Percentiles rank a stretch among this genome's conserved stretches.
These are phyloP conservation scores for Scrobipalpa costella DNA, from an alignment of 2,888 invertebrate genomes.

Conservation along the genomic window DNA sequence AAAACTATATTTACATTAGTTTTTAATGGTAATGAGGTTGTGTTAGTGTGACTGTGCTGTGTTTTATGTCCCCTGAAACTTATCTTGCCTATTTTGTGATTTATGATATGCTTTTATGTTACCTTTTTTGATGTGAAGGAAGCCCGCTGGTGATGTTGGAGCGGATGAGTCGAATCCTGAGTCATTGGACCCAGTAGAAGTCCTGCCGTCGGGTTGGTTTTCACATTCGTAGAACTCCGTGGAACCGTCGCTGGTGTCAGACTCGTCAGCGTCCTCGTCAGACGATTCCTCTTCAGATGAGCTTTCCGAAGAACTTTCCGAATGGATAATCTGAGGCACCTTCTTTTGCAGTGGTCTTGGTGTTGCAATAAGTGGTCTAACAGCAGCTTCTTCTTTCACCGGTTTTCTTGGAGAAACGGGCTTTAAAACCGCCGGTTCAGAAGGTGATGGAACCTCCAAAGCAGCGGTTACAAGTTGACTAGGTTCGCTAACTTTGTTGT, in stretches of 20 bases:
- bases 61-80: slow-evolving; percentile 20
- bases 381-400: slow-evolving; percentile 79
- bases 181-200: slow-evolving; percentile 90
- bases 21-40: slow-evolving; percentile 31
- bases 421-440: neutral
- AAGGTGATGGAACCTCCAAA: slow-evolving; percentile 36
- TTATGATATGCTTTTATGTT: slow-evolving; percentile 46
- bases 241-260: slow-evolving; percentile 68
- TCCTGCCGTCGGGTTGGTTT: slow-evolving; percentile 79
- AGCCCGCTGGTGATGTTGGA: slow-evolving; percentile 83
- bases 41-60: slow-evolving; percentile 27
- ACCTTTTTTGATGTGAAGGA: slow-evolving; percentile 83
- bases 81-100: neutral
- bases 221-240: slow-evolving; percentile 74
- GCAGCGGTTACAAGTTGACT: slow-evolving; percentile 29
- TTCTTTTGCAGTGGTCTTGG: slow-evolving; percentile 83
- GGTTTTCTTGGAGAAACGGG: slow-evolving; percentile 50
- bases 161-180: slow-evolving; percentile 90
- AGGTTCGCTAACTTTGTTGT: slow-evolving; percentile 53
- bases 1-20: slow-evolving; percentile 43
- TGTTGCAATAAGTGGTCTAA: slow-evolving; percentile 81
- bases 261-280: slow-evolving; percentile 67
- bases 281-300: slow-evolving; percentile 74
- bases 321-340: slow-evolving; percentile 65
- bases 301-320: slow-evolving; percentile 67